Conservation (phyloP, 2,113 vertebrate genomes). For the Hippocampus barbouri region DNA sequence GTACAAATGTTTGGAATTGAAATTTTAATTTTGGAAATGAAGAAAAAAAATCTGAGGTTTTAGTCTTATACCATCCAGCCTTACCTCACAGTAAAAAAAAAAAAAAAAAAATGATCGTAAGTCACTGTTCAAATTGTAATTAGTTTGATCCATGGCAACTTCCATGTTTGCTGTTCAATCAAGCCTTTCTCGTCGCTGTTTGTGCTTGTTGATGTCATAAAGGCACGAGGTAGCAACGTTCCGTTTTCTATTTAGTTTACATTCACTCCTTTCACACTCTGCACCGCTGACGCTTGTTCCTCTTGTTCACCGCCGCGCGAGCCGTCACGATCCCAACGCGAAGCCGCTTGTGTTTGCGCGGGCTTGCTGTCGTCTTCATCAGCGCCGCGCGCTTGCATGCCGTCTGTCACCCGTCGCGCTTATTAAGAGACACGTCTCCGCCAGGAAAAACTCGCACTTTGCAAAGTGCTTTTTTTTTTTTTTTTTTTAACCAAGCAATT, state of each 20-base stretch:
- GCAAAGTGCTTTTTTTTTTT: background rate
- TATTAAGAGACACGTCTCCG: background rate
- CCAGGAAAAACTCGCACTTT: slow-evolving; percentile 2
- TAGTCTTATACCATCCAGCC: too few relatives aligned
- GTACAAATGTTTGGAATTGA: too few relatives aligned
- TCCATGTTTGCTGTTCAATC: background rate
- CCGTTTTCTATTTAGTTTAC: background rate
- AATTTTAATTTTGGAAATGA: too few relatives aligned
- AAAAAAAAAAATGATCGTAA: too few relatives aligned
- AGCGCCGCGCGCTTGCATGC: background rate
- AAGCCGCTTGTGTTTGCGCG: background rate
- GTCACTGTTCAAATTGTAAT: too few relatives aligned
- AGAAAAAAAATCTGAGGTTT: too few relatives aligned
- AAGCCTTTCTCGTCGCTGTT: background rate
- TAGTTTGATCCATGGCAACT: background rate
- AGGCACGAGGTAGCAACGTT: background rate
- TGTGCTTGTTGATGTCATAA: background rate
- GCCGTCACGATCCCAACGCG: background rate
- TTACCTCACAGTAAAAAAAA: too few relatives aligned
- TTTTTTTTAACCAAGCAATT: background rate
- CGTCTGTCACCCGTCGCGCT: slow-evolving; percentile 19
- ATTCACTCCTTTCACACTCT: background rate
- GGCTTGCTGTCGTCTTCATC: slow-evolving; percentile 3
- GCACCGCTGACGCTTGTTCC: background rate
- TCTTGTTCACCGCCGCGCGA: background rate